phyloP scores from a whole-genome alignment of 2,113 vertebrate species.

The Caretta caretta region DNA sequence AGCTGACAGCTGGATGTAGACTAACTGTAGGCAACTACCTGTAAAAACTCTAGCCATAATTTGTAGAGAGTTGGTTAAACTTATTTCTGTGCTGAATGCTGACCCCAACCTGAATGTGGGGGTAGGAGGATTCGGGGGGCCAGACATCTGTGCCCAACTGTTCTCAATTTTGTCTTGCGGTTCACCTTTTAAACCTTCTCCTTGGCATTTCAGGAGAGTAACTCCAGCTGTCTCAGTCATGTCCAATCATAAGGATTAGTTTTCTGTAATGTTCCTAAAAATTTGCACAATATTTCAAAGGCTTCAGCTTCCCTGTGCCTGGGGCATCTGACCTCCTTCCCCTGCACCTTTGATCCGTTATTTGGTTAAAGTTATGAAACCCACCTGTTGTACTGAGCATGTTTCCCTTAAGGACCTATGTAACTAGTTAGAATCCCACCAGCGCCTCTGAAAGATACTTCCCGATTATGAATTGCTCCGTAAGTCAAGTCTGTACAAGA shows the following conservation, averaged over 20 bases:
- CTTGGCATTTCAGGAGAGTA: neutral
- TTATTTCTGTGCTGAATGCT: neutral
- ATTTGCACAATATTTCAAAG: neutral
- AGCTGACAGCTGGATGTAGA: neutral
- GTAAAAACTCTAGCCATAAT: neutral
- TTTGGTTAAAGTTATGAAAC: neutral
- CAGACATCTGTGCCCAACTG: neutral
- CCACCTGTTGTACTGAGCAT: neutral
- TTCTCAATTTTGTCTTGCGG: neutral
- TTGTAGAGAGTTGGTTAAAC: neutral
- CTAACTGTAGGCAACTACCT: neutral
- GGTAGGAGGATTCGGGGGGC: neutral
- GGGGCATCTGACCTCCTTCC: neutral
- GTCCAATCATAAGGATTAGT: neutral
- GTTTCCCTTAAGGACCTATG: neutral
- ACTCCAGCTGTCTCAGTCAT: neutral
- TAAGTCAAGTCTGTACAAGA: neutral
- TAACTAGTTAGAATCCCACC: neutral
- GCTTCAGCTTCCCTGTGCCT: neutral
- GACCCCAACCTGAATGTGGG: neutral
- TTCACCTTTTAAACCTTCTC: neutral
- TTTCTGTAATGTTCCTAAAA: neutral
- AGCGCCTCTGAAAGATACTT: neutral
- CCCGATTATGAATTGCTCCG: neutral
- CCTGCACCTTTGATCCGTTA: neutral